phyloP scores from a whole-genome alignment of 1,140 invertebrate species.

The Tetragnatha versicolor region DNA sequence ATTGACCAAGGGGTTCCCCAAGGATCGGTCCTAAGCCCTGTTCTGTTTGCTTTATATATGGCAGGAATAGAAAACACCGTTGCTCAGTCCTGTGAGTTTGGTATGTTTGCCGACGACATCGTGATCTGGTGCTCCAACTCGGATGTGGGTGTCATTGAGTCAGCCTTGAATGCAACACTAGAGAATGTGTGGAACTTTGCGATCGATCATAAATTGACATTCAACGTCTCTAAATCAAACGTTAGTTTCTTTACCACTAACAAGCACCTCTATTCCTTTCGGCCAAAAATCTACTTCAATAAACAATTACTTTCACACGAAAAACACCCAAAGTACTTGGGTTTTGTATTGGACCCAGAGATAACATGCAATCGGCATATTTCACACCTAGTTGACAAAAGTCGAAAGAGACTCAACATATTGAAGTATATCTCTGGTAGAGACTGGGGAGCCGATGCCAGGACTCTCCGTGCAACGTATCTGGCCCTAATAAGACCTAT shows the following conservation, averaged over 20 bases:
- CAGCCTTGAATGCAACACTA: neutral
- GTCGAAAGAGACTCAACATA: neutral
- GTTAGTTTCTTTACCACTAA: neutral
- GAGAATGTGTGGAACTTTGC: neutral
- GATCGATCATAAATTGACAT: constrained; percentile 7
- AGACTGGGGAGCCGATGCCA: neutral
- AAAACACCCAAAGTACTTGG: constrained; percentile 2
- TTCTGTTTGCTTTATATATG: neutral
- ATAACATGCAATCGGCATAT: neutral
- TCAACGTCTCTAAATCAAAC: neutral
- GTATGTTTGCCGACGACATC: neutral
- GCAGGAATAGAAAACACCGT: neutral
- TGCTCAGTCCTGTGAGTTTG: neutral
- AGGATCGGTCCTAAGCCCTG: neutral
- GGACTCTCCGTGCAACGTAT: neutral
- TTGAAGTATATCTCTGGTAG: neutral
- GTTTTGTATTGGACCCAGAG: neutral
- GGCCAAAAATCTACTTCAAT: neutral
- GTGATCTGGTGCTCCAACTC: neutral
- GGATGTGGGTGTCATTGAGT: neutral
- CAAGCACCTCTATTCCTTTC: neutral
- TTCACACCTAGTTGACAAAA: neutral
- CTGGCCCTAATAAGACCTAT: neutral
- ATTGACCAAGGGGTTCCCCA: neutral
- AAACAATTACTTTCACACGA: neutral